phyloP scores from a whole-genome alignment of 92 coral and sea anemone species.

The Phenganax marumi region DNA sequence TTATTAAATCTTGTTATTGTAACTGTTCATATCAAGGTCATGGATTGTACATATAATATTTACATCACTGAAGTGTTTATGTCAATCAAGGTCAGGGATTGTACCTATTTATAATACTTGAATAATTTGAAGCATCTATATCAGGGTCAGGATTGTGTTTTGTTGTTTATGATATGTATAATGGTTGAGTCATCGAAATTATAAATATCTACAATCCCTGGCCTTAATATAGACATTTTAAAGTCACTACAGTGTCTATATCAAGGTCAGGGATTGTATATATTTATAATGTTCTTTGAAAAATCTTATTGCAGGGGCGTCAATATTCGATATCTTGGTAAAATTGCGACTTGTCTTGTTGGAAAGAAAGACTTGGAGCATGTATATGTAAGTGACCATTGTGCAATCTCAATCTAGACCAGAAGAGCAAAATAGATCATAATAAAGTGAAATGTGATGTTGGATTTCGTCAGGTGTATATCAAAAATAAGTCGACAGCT shows the following conservation, averaged over 20 bases:
- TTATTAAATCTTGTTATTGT: background rate
- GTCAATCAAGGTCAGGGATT: background rate
- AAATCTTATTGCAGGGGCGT: constrained; percentile 64
- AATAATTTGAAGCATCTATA: too few species aligned
- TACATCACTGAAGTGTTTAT: background rate
- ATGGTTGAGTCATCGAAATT: too few species aligned
- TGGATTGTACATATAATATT: background rate
- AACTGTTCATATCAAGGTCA: too few species aligned
- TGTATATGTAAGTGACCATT: constrained; percentile 72
- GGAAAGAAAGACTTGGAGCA: constrained; percentile 81
- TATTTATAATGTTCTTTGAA: background rate
- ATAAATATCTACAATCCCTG: too few species aligned
- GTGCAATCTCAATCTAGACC: background rate
- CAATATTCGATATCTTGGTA: constrained; percentile 90
- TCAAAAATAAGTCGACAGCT: too few species aligned
- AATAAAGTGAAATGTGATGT: too few species aligned
- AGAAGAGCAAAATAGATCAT: background rate
- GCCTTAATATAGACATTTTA: too few species aligned
- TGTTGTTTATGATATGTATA: too few species aligned
- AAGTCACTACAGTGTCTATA: too few species aligned
- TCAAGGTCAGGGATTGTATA: too few species aligned
- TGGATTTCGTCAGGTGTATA: too few species aligned
- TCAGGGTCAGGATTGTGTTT: too few species aligned
- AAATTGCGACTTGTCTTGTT: constrained; percentile 66
- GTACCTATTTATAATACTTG: background rate